Percentiles rank a stretch among this genome's conserved stretches.
These are phyloP conservation scores for Eretmochelys imbricata DNA, from an alignment of 2,113 vertebrate species.

Conservation along the genomic window DNA sequence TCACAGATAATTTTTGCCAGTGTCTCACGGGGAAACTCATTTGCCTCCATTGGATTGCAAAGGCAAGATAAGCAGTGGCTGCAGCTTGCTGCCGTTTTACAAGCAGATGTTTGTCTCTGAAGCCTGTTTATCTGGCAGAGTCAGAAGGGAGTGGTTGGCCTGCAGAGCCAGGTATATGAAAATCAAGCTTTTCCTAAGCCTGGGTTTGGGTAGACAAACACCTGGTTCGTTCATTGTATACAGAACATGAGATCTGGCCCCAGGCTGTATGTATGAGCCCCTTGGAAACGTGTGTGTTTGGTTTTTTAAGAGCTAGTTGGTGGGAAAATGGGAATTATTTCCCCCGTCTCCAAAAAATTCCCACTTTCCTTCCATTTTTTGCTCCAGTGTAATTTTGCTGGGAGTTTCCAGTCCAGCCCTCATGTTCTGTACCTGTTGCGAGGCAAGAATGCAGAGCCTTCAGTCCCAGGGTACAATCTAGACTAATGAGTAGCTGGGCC, in stretches of 20 bases:
- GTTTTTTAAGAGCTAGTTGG: conserved; percentile 11
- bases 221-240: neutral
- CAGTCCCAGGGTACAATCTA: neutral
- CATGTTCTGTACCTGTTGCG: neutral
- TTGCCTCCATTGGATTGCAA: neutral
- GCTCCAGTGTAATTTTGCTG: neutral
- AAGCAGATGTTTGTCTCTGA: conserved; percentile 44
- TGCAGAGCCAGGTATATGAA: conserved; percentile 45
- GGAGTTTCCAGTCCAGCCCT: rapidly evolving
- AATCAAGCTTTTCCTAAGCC: conserved; percentile 56
- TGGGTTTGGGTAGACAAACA: conserved; percentile 60
- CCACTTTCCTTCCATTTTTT: neutral
- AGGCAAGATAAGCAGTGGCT: conserved; percentile 29
- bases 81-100: conserved; percentile 12
- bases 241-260: conserved; percentile 12
- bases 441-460: neutral
- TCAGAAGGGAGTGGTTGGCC: conserved; percentile 64
- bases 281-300: neutral
- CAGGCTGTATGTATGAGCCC: conserved; percentile 43
- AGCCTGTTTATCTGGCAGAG: conserved; percentile 70
- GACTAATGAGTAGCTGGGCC: neutral
- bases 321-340: conserved; percentile 33
- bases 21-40: conserved; percentile 25
- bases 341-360: neutral
- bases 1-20: neutral